Conservation (phyloP, 2,888 invertebrate genomes). For the Polyommatus iphigenia region DNA sequence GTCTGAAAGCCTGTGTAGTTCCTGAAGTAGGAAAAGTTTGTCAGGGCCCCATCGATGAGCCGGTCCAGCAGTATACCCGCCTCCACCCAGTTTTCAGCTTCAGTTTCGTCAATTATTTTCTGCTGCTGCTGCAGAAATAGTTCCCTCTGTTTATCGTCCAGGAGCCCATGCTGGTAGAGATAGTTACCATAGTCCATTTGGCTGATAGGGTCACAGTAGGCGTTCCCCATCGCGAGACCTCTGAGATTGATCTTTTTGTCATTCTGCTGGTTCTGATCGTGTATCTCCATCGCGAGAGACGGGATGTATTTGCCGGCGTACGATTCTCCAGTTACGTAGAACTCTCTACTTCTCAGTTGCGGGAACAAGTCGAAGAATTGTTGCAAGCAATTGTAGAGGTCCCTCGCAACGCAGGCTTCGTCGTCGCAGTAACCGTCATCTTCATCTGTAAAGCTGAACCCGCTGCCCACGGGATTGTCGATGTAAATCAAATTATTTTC, state of each 20-base stretch:
- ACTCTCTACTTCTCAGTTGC: constrained; percentile 70
- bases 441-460: constrained; percentile 82
- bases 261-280: constrained; percentile 59
- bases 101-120: constrained; percentile 79
- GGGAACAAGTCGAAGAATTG: constrained; percentile 83
- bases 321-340: constrained; percentile 83
- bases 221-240: constrained; percentile 78
- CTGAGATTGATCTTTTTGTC: constrained; percentile 69
- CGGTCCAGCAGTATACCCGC: constrained; percentile 86
- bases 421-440: constrained; percentile 76
- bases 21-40: constrained; percentile 75
- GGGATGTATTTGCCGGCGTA: constrained; percentile 81
- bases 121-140: constrained; percentile 81
- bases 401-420: constrained; percentile 77
- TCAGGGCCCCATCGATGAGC: constrained; percentile 76
- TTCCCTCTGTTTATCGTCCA: constrained; percentile 78
- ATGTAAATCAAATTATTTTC: constrained; percentile 81
- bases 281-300: constrained; percentile 75
- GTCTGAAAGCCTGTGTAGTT: constrained; percentile 87
- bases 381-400: constrained; percentile 72
- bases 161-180: constrained; percentile 73
- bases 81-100: constrained; percentile 79
- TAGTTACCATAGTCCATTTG: constrained; percentile 75
- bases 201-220: constrained; percentile 73
- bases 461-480: constrained; percentile 83